Conservation (phyloP, 1,140 invertebrate species). For the Coenobita brevimanus region DNA sequence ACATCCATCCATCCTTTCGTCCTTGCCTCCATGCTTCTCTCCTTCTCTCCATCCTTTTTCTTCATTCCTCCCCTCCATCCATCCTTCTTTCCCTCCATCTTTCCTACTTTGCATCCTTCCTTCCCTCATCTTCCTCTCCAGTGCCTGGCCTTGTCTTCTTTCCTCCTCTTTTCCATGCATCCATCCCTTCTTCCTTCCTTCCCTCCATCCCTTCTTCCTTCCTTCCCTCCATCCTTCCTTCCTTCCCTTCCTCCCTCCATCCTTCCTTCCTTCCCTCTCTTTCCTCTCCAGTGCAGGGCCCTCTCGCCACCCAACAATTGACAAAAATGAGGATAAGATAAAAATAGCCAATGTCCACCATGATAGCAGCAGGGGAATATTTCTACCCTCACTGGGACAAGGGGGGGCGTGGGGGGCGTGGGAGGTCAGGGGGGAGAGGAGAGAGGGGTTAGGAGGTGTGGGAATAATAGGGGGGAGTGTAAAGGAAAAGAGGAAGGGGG, state of each 20-base stretch:
- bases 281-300: neutral
- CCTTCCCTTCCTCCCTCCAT: neutral
- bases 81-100: neutral
- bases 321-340: slow-evolving; percentile 7
- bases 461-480: too few relatives aligned
- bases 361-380: slow-evolving; percentile 61
- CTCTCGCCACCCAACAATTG: neutral
- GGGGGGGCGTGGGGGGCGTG: neutral
- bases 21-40: neutral
- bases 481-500: too few relatives aligned
- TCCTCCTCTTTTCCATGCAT: neutral
- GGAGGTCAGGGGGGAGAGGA: too few relatives aligned
- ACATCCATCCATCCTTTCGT: neutral
- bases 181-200: neutral
- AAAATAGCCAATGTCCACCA: slow-evolving; percentile 42
- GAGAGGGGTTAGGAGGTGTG: too few relatives aligned
- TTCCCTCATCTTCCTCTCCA: neutral
- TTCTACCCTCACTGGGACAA: slow-evolving; percentile 50
- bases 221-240: neutral
- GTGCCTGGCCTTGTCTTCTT: neutral
- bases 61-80: neutral
- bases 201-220: neutral
- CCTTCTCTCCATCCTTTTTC: too few relatives aligned
- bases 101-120: neutral
- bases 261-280: neutral